Base-by-base conservation (phyloP, 2,113 vertebrate species). In the Triplophysa dalaica region DNA sequence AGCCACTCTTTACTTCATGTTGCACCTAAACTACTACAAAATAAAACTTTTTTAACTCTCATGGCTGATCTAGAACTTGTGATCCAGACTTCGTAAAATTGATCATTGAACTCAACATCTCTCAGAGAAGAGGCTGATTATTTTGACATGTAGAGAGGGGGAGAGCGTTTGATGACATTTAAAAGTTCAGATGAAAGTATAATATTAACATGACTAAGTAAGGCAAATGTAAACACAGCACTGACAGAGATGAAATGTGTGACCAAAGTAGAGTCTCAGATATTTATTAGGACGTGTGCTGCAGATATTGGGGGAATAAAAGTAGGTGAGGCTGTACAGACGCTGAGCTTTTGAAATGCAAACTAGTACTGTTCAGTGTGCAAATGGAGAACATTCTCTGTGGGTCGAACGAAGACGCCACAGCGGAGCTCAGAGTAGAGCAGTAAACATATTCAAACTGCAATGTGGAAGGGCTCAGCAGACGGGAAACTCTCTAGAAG, bases 371-470 rank as follows among this genome's bases (percentile, higher is more conserved):
- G 50, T 45, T 16, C 33, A 74, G 56, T 61, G 56, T 62, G 72
- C n/a, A 74, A 62, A 62, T 61, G 38, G 11, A 74, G 56, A 61
- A 45, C 33, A 19, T 26, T 62, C 38, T 74, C 66, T 45, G 65
- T 29, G 38, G 54, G 66, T 69, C 65, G 58, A 61, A 70, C n/a
- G 19, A 26, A 48, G 56, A 67, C 61, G 41, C 77, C 38, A 70
- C 52, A 45, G 77, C 19, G 8, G 52, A 33, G 66, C 19, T 8
- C 33, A 52, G 17, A 67, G 17, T 67, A 73, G n/a, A 82, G 58
- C 22, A 8, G 60, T 41, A 70, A 72, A 63, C 70, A 68, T 68
- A 81, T 75, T 75, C 66, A 65, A 82, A 29, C 66, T 61, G 45
- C 67, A 58, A 29, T 72, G 66, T 21, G 52, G 58, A 70, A 62